phyloP scores from a whole-genome alignment of 1,140 invertebrate species.

The Drosophila mojavensis region DNA sequence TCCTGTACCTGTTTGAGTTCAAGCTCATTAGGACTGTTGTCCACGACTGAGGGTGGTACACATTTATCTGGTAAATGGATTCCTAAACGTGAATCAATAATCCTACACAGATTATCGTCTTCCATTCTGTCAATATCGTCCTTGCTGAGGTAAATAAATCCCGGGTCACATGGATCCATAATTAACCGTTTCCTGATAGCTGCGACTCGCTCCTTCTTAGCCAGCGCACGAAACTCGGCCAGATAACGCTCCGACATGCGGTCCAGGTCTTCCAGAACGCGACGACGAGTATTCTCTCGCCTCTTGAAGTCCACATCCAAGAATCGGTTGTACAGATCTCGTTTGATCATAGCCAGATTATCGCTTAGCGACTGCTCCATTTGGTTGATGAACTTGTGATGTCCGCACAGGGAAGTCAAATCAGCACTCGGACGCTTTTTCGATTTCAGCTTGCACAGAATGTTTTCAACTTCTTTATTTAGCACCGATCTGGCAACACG shows the following conservation, averaged over 20 bases:
- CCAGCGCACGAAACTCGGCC: slow-evolving; percentile 47
- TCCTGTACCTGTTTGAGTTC: too few species aligned
- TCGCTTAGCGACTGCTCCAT: slow-evolving; percentile 53
- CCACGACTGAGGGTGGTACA: background rate
- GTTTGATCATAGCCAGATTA: slow-evolving; percentile 33
- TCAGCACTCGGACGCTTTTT: background rate
- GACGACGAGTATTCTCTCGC: background rate
- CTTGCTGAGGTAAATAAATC: slow-evolving; percentile 1
- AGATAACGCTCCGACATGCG: slow-evolving; percentile 34
- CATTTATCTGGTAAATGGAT: background rate
- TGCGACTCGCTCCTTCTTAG: slow-evolving; percentile 25
- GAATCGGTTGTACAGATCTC: slow-evolving; percentile 9
- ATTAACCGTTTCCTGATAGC: slow-evolving; percentile 45
- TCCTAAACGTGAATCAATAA: background rate
- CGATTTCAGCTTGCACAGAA: slow-evolving; percentile 35
- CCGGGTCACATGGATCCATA: background rate
- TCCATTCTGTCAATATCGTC: background rate
- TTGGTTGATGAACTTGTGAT: slow-evolving; percentile 40
- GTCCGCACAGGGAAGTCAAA: slow-evolving; percentile 32
- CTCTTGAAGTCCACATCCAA: background rate
- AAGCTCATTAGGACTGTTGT: background rate
- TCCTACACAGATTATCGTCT: background rate
- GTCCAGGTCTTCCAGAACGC: slow-evolving; percentile 45
- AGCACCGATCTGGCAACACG: slow-evolving; percentile 35
- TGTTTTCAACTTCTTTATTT: slow-evolving; percentile 32